These are phyloP conservation scores for Abrostola triplasia DNA, from an alignment of 2,888 invertebrate species.

Conservation along the genomic window DNA sequence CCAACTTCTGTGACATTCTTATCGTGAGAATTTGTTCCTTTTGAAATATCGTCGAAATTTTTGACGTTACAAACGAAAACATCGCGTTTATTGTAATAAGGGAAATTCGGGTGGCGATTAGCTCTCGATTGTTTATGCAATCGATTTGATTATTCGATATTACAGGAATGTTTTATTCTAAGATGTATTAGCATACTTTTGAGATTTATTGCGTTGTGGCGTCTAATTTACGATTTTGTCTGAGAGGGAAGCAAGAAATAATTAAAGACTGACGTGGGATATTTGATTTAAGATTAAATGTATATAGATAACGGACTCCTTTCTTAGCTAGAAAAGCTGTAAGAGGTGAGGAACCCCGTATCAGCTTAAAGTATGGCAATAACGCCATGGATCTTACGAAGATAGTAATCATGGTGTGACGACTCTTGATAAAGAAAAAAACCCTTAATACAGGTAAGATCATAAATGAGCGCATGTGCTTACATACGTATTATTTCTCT, in stretches of 20 bases:
- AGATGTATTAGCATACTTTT: constrained; percentile 19
- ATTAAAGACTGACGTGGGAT: constrained; percentile 7
- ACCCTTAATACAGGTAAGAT: too few relatives aligned
- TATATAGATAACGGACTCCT: background rate
- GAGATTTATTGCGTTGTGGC: constrained; percentile 13
- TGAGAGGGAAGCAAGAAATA: constrained; percentile 5
- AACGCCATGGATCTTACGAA: too few relatives aligned
- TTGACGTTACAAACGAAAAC: constrained; percentile 72
- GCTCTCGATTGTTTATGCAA: constrained; percentile 42
- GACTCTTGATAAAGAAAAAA: too few relatives aligned
- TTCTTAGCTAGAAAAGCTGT: too few relatives aligned
- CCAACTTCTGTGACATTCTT: constrained; percentile 73
- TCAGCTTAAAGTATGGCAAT: too few relatives aligned
- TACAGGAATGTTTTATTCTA: constrained; percentile 21
- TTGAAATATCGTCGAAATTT: constrained; percentile 80
- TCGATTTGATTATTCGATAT: constrained; percentile 42
- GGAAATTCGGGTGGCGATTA: constrained; percentile 52
- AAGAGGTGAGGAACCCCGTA: too few relatives aligned
- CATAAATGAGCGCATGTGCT: too few relatives aligned
- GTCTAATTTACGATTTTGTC: constrained; percentile 4
- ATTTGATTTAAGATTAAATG: constrained; percentile 4
- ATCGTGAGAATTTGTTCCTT: constrained; percentile 76
- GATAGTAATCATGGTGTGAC: too few relatives aligned
- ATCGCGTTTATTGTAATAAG: constrained; percentile 61
- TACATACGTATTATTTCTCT: too few relatives aligned